phyloP scores from a whole-genome alignment of 2,797 vertebrate species.

The Tenualosa ilisha region DNA sequence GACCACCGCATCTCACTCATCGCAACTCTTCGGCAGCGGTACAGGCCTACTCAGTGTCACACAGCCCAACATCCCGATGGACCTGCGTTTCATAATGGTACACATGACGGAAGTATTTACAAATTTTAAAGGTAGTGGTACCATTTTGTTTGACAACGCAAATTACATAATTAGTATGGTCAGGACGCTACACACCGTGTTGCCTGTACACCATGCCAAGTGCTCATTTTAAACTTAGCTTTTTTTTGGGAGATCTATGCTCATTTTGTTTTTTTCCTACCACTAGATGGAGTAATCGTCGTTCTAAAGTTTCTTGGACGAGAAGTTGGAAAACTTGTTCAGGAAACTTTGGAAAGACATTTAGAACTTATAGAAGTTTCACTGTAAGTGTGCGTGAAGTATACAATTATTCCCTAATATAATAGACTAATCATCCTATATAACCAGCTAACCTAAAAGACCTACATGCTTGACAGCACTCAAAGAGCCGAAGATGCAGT shows the following conservation, averaged over 20 bases:
- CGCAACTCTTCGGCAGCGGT: too few species aligned
- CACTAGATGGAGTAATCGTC: constrained; percentile 9
- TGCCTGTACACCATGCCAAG: neutral
- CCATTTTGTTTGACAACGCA: too few species aligned
- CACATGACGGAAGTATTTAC: neutral
- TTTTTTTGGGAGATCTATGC: too few species aligned
- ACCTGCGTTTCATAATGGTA: neutral
- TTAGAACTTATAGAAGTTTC: neutral
- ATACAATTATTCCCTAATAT: neutral
- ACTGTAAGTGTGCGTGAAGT: neutral
- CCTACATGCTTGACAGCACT: neutral
- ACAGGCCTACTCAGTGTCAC: too few species aligned
- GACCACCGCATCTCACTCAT: too few species aligned
- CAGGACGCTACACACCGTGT: neutral
- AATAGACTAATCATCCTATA: neutral
- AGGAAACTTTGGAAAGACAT: neutral
- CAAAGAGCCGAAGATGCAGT: neutral
- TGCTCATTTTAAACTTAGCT: too few species aligned
- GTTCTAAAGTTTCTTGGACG: neutral
- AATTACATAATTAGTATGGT: too few species aligned
- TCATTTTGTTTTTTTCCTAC: neutral
- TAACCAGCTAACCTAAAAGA: neutral
- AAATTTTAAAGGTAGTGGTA: neutral
- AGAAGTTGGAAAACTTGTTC: neutral
- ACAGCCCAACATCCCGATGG: too few species aligned